A percentile compares a stretch with the other conserved stretches of the same genome.
These are phyloP conservation scores for Rhinopithecus roxellana DNA, from an alignment of 2,113 vertebrate species.

Conservation along the genomic window DNA sequence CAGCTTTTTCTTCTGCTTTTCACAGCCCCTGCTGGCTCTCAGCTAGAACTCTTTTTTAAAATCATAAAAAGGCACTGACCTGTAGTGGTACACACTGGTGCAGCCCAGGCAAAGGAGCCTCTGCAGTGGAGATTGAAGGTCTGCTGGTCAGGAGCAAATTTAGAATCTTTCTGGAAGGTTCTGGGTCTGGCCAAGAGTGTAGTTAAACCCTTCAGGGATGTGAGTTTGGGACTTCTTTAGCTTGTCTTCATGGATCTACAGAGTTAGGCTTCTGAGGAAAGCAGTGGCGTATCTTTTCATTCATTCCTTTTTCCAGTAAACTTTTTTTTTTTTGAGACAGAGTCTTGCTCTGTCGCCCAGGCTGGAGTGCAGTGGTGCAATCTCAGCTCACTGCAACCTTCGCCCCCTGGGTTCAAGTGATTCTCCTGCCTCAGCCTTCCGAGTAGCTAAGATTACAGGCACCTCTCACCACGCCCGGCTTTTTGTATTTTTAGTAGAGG, in stretches of 20 bases:
- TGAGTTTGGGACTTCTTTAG: background rate
- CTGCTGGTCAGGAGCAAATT: background rate
- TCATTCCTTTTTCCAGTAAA: background rate
- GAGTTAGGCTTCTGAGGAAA: background rate
- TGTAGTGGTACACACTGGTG: background rate
- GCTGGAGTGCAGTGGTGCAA: too few species aligned
- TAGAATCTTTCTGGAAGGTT: background rate
- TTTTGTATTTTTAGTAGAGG: too few species aligned
- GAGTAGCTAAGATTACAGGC: too few species aligned
- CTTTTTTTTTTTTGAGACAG: too few species aligned
- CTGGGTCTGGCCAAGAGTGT: background rate
- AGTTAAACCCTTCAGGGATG: background rate
- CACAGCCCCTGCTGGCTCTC: background rate
- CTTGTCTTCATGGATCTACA: background rate
- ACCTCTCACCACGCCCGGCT: too few species aligned
- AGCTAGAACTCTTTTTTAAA: background rate
- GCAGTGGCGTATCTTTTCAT: background rate
- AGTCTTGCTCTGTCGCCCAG: too few species aligned
- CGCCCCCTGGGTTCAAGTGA: too few species aligned
- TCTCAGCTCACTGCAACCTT: too few species aligned
- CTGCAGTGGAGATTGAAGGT: background rate
- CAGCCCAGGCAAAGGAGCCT: background rate
- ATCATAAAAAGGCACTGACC: background rate
- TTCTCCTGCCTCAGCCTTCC: too few species aligned
- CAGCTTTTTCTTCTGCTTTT: background rate